A percentile compares a stretch with the other conserved stretches of the same genome.
Conservation (phyloP, 37 sponge, comb jelly and placozoan species). For the Geodia barretti region DNA sequence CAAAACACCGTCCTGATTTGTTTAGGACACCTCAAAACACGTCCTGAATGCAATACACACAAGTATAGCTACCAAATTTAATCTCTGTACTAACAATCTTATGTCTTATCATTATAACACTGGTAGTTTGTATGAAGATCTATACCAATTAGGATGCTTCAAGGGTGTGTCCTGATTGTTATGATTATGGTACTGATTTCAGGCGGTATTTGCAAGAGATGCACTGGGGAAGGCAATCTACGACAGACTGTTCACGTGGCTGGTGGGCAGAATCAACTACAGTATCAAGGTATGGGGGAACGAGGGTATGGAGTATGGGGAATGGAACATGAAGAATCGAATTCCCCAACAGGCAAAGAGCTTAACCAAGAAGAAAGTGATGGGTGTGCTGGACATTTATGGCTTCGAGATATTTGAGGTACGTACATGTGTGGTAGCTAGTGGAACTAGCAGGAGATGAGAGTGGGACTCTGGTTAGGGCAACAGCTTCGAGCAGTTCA, state of each 20-base stretch:
- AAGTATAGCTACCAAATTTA: too few species aligned
- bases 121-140: not conserved
- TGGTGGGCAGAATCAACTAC: constrained; percentile 73
- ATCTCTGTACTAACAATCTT: too few species aligned
- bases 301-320: not conserved
- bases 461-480: not conserved
- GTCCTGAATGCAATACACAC: too few species aligned
- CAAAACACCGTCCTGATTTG: too few species aligned
- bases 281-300: constrained; percentile 62
- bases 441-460: not conserved
- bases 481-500: constrained; percentile 91
- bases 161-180: not conserved
- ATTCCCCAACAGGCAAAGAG: constrained; percentile 36
- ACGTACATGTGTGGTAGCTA: not conserved
- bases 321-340: not conserved
- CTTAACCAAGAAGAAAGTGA: constrained; percentile 46
- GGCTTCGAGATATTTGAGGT: constrained; percentile 87
- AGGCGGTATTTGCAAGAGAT: constrained; percentile 74
- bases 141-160: not conserved
- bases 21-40: too few species aligned
- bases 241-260: constrained; percentile 78
- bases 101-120: not conserved
- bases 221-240: constrained; percentile 86
- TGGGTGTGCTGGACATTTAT: constrained; percentile 93
- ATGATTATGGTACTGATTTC: not conserved